Base-by-base conservation (phyloP, 2,888 invertebrate genomes). In the Pharmacophagus antenor region DNA sequence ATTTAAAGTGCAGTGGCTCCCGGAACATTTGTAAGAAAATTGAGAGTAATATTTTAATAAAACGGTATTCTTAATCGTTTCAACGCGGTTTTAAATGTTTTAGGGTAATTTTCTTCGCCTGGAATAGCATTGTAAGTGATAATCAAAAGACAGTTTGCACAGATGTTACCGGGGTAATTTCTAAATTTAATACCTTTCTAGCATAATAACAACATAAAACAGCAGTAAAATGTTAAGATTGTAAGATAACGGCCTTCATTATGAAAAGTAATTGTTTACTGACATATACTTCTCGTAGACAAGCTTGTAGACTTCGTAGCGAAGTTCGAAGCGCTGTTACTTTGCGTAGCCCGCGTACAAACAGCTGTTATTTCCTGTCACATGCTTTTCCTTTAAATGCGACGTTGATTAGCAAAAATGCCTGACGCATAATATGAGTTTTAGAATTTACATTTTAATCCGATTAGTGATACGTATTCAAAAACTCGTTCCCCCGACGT, bases 111-210 rank as follows among this genome's bases (percentile, higher is more conserved):
- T 77, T 74, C 76, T 79, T 77, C 78, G 77, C 80, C 81, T 80
- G 79, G 80, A 84, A 85, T 65, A 79, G 79, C 82, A 79, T 79
- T 85, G 82, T 86, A 84, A 87, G 84, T 86, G 85, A 88, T 87
- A 88, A 88, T 88, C 87, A 88, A 88, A 88, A 82, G 77, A 76
- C 84, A 71, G 83, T 86, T 79, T 82, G 80, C 81, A 80, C 87
- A 85, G 85, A 84, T 85, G 86, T 86, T 87, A 80, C 85, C 76
- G 76, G 72, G 76, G 76, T 82, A 80, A 85, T 83, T 80, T 77
- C 74, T 70, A 74, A 76, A 79, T 80, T 84, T 82, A 80, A 80
- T 82, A 79, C 78, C 77, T 78, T 76, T 71, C 73, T 71, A 74
- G 73, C 65, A 66, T 69, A 67, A 70, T 70, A 67, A 68, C 70